Percentiles rank a stretch among this genome's conserved stretches.
Evolutionary conservation across 2,888 invertebrate species (phyloP).

Genomic region (Andricus quercusramuli): DNA sequence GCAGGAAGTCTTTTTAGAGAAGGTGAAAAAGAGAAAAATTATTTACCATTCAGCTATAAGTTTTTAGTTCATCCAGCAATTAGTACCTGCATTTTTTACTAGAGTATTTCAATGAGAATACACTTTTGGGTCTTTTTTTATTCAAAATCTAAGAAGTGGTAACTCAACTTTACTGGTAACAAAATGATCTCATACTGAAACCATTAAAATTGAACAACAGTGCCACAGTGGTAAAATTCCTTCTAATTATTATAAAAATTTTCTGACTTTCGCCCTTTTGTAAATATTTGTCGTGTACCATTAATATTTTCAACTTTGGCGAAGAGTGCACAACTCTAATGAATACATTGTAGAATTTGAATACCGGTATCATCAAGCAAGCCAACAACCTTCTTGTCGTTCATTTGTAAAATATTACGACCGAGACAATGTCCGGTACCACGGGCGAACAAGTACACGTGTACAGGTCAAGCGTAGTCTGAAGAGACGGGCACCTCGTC

Average conservation of each 20-base stretch:
- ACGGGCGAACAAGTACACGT: slow-evolving; percentile 14
- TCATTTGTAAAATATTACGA: slow-evolving; percentile 2
- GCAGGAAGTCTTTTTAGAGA: not conserved
- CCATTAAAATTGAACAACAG: no score
- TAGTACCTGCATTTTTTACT: not conserved
- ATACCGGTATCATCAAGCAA: not conserved
- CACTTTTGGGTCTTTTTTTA: no score
- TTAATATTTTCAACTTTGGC: not conserved
- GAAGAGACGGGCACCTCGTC: slow-evolving; percentile 1
- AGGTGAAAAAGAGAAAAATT: not conserved
- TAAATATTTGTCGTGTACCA: not conserved
- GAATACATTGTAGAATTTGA: not conserved
- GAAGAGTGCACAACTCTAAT: not conserved
- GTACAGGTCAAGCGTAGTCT: slow-evolving; percentile 32
- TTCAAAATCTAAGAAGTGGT: no score
- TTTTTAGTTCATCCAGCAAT: not conserved
- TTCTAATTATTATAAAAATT: not conserved
- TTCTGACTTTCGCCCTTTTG: not conserved
- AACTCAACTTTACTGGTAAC: no score
- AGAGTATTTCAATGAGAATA: not conserved
- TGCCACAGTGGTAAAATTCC: no score
- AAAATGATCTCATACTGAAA: no score
- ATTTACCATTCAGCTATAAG: not conserved
- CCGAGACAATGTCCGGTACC: slow-evolving; percentile 27
- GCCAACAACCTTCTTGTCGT: not conserved